Evolutionary conservation across 2,888 invertebrate genomes (phyloP).

Genomic region (Apocheima hispidaria): DNA sequence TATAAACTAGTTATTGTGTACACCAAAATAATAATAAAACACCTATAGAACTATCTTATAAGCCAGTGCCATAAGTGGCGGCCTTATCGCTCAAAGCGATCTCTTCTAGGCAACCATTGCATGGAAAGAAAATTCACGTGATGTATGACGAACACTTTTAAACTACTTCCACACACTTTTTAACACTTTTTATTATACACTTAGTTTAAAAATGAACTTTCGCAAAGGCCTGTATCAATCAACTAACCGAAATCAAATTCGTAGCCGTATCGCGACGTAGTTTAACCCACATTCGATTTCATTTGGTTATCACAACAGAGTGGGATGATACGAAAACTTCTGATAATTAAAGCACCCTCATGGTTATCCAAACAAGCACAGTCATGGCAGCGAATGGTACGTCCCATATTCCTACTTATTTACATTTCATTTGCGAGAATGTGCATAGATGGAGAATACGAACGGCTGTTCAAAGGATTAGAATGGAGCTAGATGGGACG

Average conservation of each 20-base stretch:
- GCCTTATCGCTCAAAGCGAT: too few species aligned
- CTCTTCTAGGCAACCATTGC: too few species aligned
- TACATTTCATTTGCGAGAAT: constrained; percentile 72
- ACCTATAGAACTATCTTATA: too few species aligned
- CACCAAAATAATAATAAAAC: too few species aligned
- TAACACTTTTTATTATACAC: too few species aligned
- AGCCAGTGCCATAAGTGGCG: too few species aligned
- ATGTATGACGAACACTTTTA: too few species aligned
- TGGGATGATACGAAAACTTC: constrained; percentile 62
- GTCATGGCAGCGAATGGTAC: constrained; percentile 47
- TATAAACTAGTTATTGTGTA: too few species aligned
- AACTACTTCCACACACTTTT: too few species aligned
- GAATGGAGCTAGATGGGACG: constrained; percentile 21
- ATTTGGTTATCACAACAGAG: constrained; percentile 42
- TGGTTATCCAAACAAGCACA: constrained; percentile 53
- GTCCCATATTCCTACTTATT: constrained; percentile 65
- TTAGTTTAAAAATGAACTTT: too few species aligned
- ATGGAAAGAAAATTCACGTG: too few species aligned
- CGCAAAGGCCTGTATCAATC: too few species aligned
- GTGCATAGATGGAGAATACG: constrained; percentile 52
- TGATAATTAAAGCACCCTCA: constrained; percentile 56
- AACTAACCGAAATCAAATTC: neutral
- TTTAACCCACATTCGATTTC: constrained; percentile 31
- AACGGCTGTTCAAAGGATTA: constrained; percentile 20
- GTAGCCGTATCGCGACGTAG: neutral